These are phyloP conservation scores for Coryphaenoides rupestris DNA, from an alignment of 2,113 vertebrate genomes.

Conservation along the genomic window DNA sequence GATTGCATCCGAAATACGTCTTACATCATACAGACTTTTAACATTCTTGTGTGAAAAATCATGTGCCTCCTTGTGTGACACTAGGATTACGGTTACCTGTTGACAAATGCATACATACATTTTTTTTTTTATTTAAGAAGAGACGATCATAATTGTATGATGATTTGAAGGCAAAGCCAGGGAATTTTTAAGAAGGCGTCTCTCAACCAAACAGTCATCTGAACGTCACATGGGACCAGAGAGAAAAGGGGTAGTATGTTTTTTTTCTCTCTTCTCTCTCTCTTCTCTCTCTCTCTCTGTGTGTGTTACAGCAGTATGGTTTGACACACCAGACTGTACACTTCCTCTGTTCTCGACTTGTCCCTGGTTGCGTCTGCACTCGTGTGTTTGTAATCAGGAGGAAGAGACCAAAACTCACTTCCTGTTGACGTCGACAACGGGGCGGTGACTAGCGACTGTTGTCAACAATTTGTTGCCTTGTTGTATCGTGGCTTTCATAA, in stretches of 20 bases:
- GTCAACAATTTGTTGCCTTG: background rate
- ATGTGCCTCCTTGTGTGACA: no score
- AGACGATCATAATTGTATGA: no score
- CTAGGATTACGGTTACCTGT: no score
- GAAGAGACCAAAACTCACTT: constrained; percentile 49
- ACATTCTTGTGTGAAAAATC: no score
- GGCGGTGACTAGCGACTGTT: background rate
- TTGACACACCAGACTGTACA: constrained; percentile 37
- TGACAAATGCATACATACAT: no score
- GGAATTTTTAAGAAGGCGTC: no score
- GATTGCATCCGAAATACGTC: no score
- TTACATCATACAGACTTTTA: no score
- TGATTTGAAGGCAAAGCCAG: no score
- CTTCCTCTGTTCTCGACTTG: constrained; percentile 49
- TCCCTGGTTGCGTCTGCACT: constrained; percentile 30
- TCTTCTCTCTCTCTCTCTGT: no score
- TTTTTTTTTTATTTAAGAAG: no score
- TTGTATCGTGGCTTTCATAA: background rate
- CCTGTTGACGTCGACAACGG: constrained; percentile 41
- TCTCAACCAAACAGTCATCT: no score
- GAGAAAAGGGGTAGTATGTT: background rate
- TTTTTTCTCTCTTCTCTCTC: constrained; percentile 25
- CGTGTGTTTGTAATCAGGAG: constrained; percentile 46
- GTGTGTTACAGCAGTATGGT: constrained; percentile 16
- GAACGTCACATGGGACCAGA: background rate